Conservation (phyloP, 2,113 vertebrate species). For the Seriola rivoliana region DNA sequence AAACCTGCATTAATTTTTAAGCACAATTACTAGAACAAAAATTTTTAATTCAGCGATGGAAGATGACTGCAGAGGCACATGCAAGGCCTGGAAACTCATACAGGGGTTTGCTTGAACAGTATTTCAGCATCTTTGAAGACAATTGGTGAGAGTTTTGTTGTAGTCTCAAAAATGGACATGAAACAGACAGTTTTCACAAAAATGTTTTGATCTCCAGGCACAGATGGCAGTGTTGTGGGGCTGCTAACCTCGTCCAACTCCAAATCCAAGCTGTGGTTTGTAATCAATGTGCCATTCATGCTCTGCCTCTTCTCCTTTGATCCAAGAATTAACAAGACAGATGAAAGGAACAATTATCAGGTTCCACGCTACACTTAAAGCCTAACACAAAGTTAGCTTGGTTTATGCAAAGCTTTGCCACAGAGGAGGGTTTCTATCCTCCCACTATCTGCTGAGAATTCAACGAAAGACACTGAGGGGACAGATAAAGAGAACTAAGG, state of each 20-base stretch:
- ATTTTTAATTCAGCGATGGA: conserved; percentile 50
- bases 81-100: conserved; percentile 10
- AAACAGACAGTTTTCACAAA: conserved; percentile 4
- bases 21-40: conserved; percentile 68
- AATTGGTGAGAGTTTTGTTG: not conserved
- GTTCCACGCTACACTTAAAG: conserved; percentile 60
- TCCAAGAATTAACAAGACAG: conserved; percentile 64
- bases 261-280: conserved; percentile 44
- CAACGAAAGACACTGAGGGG: conserved; percentile 46
- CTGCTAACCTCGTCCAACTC: conserved; percentile 36
- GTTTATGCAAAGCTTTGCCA: conserved; percentile 43
- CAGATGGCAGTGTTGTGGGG: conserved; percentile 46
- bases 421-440: conserved; percentile 49
- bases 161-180: not conserved
- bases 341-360: conserved; percentile 69
- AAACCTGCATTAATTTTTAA: conserved; percentile 82
- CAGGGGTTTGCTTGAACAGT: not conserved
- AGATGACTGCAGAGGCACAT: conserved; percentile 44
- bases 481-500: conserved; percentile 61
- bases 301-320: conserved; percentile 68
- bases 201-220: conserved; percentile 43
- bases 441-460: conserved; percentile 23
- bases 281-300: conserved; percentile 63
- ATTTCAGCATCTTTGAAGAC: conserved; percentile 3
- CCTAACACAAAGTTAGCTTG: conserved; percentile 48